phyloP scores from a whole-genome alignment of 2,113 vertebrate genomes.

The Pangasianodon gigas region DNA sequence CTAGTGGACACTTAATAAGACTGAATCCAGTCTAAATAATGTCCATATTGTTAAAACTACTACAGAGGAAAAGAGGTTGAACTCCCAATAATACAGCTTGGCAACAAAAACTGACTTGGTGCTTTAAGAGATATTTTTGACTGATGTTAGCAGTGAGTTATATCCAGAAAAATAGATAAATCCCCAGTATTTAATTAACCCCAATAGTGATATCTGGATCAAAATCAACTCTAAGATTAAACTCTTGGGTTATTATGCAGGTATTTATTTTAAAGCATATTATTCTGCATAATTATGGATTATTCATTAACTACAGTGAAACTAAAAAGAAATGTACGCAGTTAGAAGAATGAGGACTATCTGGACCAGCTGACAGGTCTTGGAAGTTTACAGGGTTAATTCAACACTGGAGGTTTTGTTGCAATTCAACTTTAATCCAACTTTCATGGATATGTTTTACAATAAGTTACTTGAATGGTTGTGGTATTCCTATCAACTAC shows the following conservation, averaged over 20 bases:
- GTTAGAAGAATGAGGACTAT: neutral
- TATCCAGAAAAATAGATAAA: neutral
- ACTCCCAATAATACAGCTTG: neutral
- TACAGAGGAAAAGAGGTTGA: neutral
- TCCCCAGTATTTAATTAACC: conserved; percentile 9
- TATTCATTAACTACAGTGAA: neutral
- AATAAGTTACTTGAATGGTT: conserved; percentile 4
- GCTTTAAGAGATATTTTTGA: conserved; percentile 9
- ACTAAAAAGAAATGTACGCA: neutral
- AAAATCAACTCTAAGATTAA: neutral
- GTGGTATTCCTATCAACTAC: conserved; percentile 25
- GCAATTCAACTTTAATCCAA: neutral
- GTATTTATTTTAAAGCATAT: neutral
- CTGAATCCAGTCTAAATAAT: neutral
- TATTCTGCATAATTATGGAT: neutral
- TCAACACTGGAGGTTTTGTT: neutral
- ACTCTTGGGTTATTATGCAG: neutral
- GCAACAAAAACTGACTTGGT: neutral
- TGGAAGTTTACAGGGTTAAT: neutral
- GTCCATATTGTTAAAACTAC: neutral
- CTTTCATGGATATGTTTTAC: neutral
- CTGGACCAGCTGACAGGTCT: neutral
- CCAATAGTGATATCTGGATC: neutral
- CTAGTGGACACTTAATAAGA: neutral
- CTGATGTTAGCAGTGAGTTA: neutral